phyloP scores from a whole-genome alignment of 2,113 vertebrate species.

The Lucifuga dentata region DNA sequence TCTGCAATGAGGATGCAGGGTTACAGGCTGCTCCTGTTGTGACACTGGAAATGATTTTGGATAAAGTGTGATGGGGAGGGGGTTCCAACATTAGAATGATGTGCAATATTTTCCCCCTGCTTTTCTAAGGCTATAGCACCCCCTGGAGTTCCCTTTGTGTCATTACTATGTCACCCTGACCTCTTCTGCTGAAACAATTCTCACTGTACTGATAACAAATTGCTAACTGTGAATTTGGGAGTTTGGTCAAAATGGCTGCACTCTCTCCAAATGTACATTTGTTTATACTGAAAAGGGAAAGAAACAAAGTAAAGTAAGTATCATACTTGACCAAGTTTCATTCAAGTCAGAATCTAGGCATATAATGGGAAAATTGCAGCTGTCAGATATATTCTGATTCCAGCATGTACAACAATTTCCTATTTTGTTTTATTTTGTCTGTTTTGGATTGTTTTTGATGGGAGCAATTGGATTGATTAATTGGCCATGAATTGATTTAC shows the following conservation, averaged over 20 bases:
- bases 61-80: constrained; percentile 20
- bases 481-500: constrained; percentile 2
- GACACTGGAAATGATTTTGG: constrained; percentile 35
- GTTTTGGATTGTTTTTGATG: constrained; percentile 48
- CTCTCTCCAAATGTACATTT: constrained; percentile 80
- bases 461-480: constrained; percentile 41
- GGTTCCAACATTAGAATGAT: constrained; percentile 54
- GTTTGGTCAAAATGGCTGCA: constrained; percentile 38
- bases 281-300: constrained; percentile 74
- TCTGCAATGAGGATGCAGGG: constrained; percentile 31
- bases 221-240: constrained; percentile 83
- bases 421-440: constrained; percentile 54
- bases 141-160: constrained; percentile 65
- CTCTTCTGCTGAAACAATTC: constrained; percentile 48
- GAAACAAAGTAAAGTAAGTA: constrained; percentile 55
- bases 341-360: constrained; percentile 51
- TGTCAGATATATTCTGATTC: constrained; percentile 55
- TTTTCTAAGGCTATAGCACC: constrained; percentile 64
- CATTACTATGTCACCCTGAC: constrained; percentile 50
- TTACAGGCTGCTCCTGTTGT: constrained; percentile 50
- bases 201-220: constrained; percentile 73
- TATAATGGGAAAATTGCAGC: constrained; percentile 52
- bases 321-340: constrained; percentile 47
- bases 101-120: constrained; percentile 72
- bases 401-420: constrained; percentile 39